phyloP scores from a whole-genome alignment of 1,140 invertebrate genomes.

The Bombyx mori region DNA sequence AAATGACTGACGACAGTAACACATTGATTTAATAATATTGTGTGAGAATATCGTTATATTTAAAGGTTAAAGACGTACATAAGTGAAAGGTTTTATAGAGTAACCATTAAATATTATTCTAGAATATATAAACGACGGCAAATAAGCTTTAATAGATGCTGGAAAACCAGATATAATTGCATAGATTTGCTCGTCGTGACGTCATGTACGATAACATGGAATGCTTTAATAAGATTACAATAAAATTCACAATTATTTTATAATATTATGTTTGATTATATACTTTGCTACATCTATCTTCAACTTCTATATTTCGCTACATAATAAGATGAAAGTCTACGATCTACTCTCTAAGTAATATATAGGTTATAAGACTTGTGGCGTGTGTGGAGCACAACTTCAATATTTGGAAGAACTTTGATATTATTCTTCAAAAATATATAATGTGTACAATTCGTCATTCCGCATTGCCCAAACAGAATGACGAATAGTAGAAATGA shows the following conservation, averaged over 20 bases:
- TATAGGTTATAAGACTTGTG: slow-evolving; percentile 1
- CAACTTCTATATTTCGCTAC: no score
- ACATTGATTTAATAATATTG: slow-evolving; percentile 13
- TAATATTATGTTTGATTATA: not conserved
- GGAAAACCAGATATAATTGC: not conserved
- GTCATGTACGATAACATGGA: no score
- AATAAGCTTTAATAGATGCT: no score
- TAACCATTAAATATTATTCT: not conserved
- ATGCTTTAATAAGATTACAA: no score
- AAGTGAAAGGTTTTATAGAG: not conserved
- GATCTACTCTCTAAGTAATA: slow-evolving; percentile 1
- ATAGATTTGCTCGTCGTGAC: no score
- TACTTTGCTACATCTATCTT: not conserved
- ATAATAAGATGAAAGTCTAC: no score
- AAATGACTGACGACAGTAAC: slow-evolving; percentile 55
- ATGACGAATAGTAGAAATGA: slow-evolving; percentile 35
- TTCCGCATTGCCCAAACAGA: slow-evolving; percentile 68
- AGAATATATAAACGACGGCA: not conserved
- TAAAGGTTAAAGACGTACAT: not conserved
- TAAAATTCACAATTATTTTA: not conserved
- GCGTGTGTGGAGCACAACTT: slow-evolving; percentile 21
- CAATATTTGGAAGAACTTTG: slow-evolving; percentile 17
- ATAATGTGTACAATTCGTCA: slow-evolving; percentile 47
- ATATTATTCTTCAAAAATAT: slow-evolving; percentile 7
- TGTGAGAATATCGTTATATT: no score